Conservation (phyloP, 2,797 vertebrate species). For the Parambassis ranga region DNA sequence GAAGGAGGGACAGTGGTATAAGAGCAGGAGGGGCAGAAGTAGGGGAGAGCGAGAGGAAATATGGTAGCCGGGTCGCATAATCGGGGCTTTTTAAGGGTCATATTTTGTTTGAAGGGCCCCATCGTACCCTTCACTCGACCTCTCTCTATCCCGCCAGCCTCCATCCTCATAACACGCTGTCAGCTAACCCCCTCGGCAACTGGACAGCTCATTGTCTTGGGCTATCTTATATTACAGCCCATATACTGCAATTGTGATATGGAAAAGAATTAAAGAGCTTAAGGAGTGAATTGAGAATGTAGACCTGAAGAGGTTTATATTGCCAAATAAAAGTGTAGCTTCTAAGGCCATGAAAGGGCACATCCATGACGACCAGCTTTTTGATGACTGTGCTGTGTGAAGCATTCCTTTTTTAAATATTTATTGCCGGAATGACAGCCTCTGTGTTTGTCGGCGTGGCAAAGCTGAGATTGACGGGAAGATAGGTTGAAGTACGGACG, state of each 20-base stretch:
- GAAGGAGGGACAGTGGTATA: slow-evolving; percentile 52
- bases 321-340: slow-evolving; percentile 45
- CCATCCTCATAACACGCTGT: slow-evolving; percentile 54
- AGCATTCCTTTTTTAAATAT: slow-evolving; percentile 36
- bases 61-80: slow-evolving; percentile 54
- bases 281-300: slow-evolving; percentile 59
- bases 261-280: slow-evolving; percentile 67
- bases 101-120: slow-evolving; percentile 72
- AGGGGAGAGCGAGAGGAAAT: slow-evolving; percentile 51
- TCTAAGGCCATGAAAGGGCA: slow-evolving; percentile 37
- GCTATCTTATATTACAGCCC: slow-evolving; percentile 68
- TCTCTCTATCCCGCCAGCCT: slow-evolving; percentile 51
- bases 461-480: slow-evolving; percentile 49
- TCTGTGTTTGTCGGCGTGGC: slow-evolving; percentile 28
- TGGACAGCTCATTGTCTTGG: slow-evolving; percentile 73
- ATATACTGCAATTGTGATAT: slow-evolving; percentile 71
- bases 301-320: slow-evolving; percentile 53
- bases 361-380: slow-evolving; percentile 15
- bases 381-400: slow-evolving; percentile 7
- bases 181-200: slow-evolving; percentile 61
- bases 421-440: slow-evolving; percentile 22
- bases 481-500: slow-evolving; percentile 31
- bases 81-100: slow-evolving; percentile 66
- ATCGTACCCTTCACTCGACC: slow-evolving; percentile 66
- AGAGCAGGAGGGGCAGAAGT: slow-evolving; percentile 29